A percentile compares a stretch with the other conserved stretches of the same genome.
These are phyloP conservation scores for Phytoseiulus persimilis DNA, from an alignment of 2,888 invertebrate species.

Conservation along the genomic window DNA sequence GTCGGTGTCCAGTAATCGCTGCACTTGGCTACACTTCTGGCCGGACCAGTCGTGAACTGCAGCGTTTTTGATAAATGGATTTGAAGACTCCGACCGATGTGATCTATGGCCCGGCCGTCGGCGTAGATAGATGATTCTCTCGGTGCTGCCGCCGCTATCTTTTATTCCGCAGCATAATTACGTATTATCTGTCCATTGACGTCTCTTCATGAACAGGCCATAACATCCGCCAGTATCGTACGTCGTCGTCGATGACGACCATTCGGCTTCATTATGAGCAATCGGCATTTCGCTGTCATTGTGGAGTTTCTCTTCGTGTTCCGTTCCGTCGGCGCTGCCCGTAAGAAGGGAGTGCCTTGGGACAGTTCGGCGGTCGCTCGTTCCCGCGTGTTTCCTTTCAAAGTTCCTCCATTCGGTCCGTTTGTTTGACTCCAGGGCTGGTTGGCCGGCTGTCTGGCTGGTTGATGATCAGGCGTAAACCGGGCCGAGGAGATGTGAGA, in stretches of 20 bases:
- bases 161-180: conserved; percentile 5
- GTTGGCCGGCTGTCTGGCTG: neutral
- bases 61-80: neutral
- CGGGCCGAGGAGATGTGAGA: neutral
- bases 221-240: neutral
- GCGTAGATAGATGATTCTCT: neutral
- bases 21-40: neutral
- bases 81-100: neutral
- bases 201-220: neutral
- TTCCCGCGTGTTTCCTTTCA: neutral
- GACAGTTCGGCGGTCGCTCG: neutral
- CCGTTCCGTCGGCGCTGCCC: neutral
- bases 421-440: neutral
- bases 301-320: neutral
- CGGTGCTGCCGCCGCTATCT: neutral
- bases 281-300: neutral
- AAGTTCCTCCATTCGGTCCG: neutral
- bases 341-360: neutral
- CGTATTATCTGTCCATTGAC: neutral
- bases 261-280: neutral
- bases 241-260: neutral
- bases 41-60: neutral
- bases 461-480: neutral
- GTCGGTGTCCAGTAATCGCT: neutral
- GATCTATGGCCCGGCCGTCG: neutral